Percentiles rank a stretch among this genome's conserved stretches.
phyloP scores from a whole-genome alignment of 1,140 invertebrate species.

The Limonius californicus region DNA sequence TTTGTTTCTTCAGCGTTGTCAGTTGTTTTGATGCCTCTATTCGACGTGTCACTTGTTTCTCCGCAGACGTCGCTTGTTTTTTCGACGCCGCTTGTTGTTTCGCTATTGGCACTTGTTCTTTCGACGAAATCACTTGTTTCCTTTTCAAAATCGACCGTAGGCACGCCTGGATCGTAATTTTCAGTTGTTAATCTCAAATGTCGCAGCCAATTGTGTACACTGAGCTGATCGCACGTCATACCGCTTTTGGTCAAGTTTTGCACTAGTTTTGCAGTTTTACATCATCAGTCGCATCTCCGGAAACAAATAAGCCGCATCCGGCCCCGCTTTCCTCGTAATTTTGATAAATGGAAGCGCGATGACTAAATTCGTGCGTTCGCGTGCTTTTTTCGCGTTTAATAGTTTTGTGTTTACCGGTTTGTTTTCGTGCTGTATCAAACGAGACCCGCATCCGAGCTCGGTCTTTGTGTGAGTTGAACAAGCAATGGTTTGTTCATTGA shows the following conservation, averaged over 20 bases:
- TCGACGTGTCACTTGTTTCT: too few relatives aligned
- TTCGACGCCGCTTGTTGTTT: too few relatives aligned
- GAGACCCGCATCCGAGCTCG: background rate
- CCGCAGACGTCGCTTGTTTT: background rate
- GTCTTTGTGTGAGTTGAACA: conserved; percentile 1
- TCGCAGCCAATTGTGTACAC: background rate
- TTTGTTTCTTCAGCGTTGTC: too few relatives aligned
- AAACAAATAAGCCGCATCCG: conserved; percentile 6
- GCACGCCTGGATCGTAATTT: background rate
- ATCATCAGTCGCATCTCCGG: conserved; percentile 1
- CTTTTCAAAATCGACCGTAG: background rate
- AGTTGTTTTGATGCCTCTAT: background rate
- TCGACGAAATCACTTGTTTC: too few relatives aligned
- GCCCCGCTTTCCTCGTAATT: conserved; percentile 4
- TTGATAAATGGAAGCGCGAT: too few relatives aligned
- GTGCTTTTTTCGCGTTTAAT: too few relatives aligned
- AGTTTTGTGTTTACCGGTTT: too few relatives aligned
- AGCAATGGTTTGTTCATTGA: conserved; percentile 3
- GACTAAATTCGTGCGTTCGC: too few relatives aligned
- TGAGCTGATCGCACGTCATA: background rate
- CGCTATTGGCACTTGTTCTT: too few relatives aligned
- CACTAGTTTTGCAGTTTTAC: background rate
- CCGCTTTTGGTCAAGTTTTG: background rate
- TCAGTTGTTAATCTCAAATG: background rate
- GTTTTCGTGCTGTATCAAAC: background rate